Conservation (phyloP, 2,888 invertebrate genomes). For the Lobophora halterata region DNA sequence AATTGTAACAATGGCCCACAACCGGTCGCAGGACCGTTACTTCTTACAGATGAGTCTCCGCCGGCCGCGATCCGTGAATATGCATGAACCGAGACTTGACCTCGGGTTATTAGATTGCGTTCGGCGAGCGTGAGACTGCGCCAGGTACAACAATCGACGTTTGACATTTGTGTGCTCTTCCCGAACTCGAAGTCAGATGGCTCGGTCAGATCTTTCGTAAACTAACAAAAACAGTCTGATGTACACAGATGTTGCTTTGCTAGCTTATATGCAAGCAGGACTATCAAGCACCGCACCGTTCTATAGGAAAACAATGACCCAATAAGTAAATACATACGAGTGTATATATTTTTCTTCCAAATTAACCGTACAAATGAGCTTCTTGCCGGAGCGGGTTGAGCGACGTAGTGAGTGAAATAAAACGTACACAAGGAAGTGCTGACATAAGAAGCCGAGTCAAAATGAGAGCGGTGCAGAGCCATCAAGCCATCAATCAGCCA, state of each 20-base stretch:
- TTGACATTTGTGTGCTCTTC: conserved; percentile 57
- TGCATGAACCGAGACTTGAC: conserved; percentile 76
- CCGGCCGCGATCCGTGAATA: conserved; percentile 65
- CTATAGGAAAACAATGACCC: background rate
- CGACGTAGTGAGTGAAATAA: conserved; percentile 25
- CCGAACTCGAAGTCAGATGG: conserved; percentile 33
- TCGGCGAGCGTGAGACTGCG: conserved; percentile 68
- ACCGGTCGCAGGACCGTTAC: conserved; percentile 78
- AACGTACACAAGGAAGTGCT: conserved; percentile 36
- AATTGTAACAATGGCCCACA: conserved; percentile 71
- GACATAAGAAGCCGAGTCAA: conserved; percentile 53
- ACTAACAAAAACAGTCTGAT: too few species aligned
- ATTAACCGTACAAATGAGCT: conserved; percentile 13
- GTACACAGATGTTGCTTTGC: background rate
- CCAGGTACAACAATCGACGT: conserved; percentile 55
- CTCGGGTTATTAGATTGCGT: conserved; percentile 73
- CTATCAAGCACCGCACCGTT: background rate
- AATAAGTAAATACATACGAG: conserved; percentile 6
- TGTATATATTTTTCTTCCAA: conserved; percentile 10
- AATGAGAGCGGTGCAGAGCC: conserved; percentile 43
- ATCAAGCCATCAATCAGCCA: conserved; percentile 60
- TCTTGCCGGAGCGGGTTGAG: conserved; percentile 11
- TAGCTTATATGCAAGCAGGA: too few species aligned
- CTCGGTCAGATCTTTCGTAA: conserved; percentile 19
- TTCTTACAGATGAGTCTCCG: conserved; percentile 61